phyloP scores from a whole-genome alignment of 2,113 vertebrate genomes.

The Callorhinus ursinus region DNA sequence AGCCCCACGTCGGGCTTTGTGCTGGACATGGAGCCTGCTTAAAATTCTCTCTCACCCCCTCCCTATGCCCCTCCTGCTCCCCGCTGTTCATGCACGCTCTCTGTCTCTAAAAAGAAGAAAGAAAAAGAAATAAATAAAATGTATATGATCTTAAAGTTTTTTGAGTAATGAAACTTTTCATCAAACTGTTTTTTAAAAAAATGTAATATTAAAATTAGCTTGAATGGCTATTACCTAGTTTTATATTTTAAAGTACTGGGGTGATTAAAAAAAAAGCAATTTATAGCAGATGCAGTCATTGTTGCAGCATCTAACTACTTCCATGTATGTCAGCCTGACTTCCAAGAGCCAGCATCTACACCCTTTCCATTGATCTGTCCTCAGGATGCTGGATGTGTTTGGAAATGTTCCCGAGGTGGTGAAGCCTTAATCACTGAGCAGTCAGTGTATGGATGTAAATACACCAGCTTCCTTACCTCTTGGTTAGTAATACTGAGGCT shows the following conservation, averaged over 20 bases:
- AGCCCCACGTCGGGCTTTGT: not conserved
- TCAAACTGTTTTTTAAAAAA: not conserved
- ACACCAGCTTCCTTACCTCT: not conserved
- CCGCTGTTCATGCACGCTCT: not conserved
- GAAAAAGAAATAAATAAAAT: not conserved
- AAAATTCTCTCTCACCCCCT: not conserved
- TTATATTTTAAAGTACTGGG: not conserved
- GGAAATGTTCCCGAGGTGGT: not conserved
- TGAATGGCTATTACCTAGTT: not conserved
- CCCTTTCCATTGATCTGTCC: not conserved
- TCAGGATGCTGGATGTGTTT: not conserved
- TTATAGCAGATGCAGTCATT: not conserved
- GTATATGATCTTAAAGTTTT: not conserved
- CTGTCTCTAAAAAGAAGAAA: not conserved
- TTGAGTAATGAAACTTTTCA: not conserved
- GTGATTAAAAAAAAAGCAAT: not conserved
- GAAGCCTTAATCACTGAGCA: not conserved
- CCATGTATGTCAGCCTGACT: not conserved
- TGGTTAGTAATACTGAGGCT: not conserved
- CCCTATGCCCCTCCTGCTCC: not conserved
- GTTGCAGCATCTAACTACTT: not conserved
- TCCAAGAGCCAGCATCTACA: not conserved
- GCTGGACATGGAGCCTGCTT: not conserved
- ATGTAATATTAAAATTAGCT: not conserved
- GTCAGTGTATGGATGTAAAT: not conserved